Evolutionary conservation across 2,888 invertebrate genomes (phyloP), one percentile per base, ranked within the genome.

Genomic region (Exephanes ischioxanthus): DNA sequence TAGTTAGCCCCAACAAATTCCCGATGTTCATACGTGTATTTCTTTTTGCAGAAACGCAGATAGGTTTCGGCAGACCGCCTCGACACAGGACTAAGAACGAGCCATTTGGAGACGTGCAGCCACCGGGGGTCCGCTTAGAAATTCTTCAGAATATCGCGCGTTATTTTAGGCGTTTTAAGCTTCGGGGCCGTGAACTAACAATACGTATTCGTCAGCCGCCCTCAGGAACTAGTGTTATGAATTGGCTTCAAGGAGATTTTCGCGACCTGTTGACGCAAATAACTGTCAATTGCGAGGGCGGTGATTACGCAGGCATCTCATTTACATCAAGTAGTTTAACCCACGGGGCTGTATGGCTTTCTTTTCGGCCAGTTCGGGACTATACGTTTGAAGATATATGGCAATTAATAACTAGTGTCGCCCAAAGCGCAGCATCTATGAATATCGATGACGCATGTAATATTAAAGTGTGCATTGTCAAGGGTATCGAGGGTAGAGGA

Each of bases 381-480:
- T 67, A 19, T 16, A 19, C 5, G 45, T 48, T 68, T 19, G 16
- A 68, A 72, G 72, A 72, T n/a, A 37, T 72, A 19, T 72, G 72
- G 72, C 6, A 37, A 2, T 16, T 72, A 1, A 68, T 68, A 14
- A 2, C 2, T 14, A 48, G 26, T 5, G 48, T 68, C n/a, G 26
- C 68, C 4, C 68, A 68, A 22, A 68, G 68, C 4, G 19, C 68
- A 0, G 48, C 14, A 48, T 9, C 68, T 0, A 5, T 68, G 1
- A 16, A 68, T 14, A 41, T 72, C 5, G 16, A 72, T 19, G 19
- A 19, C 6, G 0, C 58, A 0, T 58, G 11, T 22, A 22, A 58
- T 9, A 11, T 16, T 9, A 11, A 19, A 55, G n/a, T 1, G 22
- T 22, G 55, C 7, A n/a, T 55, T 55, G 55, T 22, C 55, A 5